Conservation (phyloP, 2,888 invertebrate genomes). For the Lysandra bellargus region DNA sequence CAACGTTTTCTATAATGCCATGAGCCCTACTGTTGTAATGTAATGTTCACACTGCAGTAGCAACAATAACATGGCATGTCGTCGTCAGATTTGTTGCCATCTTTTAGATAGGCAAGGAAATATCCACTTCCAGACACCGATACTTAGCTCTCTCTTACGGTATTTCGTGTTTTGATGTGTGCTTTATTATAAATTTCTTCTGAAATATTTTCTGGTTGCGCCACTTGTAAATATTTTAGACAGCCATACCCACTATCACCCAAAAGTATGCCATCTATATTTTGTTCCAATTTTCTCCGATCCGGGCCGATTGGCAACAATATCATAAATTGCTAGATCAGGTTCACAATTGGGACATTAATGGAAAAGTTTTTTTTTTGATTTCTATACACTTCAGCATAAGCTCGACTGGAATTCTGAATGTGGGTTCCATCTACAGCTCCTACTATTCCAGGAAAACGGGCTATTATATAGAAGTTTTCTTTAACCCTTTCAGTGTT, state of each 20-base stretch:
- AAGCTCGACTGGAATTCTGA: conserved; percentile 30
- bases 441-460: background rate
- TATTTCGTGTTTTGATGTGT: conserved; percentile 29
- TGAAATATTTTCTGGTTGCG: conserved; percentile 14
- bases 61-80: background rate
- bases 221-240: background rate
- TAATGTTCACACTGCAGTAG: background rate
- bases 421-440: conserved; percentile 31
- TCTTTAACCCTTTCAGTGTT: background rate
- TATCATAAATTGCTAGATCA: conserved; percentile 31
- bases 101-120: conserved; percentile 5
- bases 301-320: conserved; percentile 20
- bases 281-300: too few species aligned
- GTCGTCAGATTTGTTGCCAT: background rate
- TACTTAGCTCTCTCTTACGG: conserved; percentile 10
- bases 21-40: too few species aligned
- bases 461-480: background rate
- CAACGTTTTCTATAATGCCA: too few species aligned
- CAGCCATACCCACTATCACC: too few species aligned
- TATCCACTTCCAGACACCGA: conserved; percentile 16
- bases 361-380: conserved; percentile 33
- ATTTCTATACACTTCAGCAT: conserved; percentile 35
- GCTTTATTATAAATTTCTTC: conserved; percentile 15
- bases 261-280: too few species aligned
- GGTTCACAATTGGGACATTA: conserved; percentile 31